Conservation (phyloP, 2,797 vertebrate genomes). For the Hydrocynus forskahlii region DNA sequence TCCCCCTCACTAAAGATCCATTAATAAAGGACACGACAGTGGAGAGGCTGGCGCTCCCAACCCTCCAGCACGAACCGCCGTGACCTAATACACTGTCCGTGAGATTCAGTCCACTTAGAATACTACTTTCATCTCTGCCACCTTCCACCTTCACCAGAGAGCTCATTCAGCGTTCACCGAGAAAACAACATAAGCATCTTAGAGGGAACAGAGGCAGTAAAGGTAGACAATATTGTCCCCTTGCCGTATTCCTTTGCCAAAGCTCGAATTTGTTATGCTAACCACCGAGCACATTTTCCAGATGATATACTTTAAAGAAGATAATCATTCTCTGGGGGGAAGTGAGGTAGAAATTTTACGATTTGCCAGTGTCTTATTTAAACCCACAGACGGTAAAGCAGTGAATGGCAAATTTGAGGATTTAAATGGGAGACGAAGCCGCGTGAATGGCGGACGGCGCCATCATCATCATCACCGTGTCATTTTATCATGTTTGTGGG, state of each 20-base stretch:
- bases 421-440: slow-evolving; percentile 34
- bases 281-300: slow-evolving; percentile 78
- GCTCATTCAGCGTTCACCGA: slow-evolving; percentile 62
- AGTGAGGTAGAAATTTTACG: slow-evolving; percentile 77
- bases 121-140: slow-evolving; percentile 11
- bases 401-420: slow-evolving; percentile 67
- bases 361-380: slow-evolving; percentile 77
- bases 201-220: slow-evolving; percentile 74
- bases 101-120: slow-evolving; percentile 32
- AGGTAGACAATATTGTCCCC: slow-evolving; percentile 63
- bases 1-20: slow-evolving; percentile 47
- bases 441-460: background rate
- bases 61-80: slow-evolving; percentile 33
- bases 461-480: slow-evolving; percentile 24
- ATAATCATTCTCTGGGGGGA: slow-evolving; percentile 76
- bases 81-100: slow-evolving; percentile 49
- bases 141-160: slow-evolving; percentile 65
- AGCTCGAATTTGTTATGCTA: slow-evolving; percentile 75
- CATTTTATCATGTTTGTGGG: slow-evolving; percentile 24
- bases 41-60: slow-evolving; percentile 31
- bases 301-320: slow-evolving; percentile 80
- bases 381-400: slow-evolving; percentile 63
- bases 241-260: slow-evolving; percentile 68
- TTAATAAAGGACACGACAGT: slow-evolving; percentile 49
- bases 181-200: slow-evolving; percentile 68